These are phyloP conservation scores for Bradypodion ventrale DNA, from an alignment of 2,797 vertebrate genomes.

Conservation along the genomic window DNA sequence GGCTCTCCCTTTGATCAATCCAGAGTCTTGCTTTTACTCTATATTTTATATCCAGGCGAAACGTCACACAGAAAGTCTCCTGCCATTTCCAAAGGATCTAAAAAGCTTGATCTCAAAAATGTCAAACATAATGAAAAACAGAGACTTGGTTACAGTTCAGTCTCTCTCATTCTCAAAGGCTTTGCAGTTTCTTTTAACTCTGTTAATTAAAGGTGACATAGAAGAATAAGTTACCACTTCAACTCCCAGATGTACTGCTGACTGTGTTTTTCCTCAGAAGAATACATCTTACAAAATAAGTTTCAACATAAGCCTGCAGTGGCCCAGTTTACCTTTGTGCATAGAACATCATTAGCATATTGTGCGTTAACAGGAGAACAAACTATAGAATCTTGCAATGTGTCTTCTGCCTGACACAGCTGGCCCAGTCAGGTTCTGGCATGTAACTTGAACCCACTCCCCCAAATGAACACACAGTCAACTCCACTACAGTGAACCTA, in stretches of 20 bases:
- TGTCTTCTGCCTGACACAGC: not conserved
- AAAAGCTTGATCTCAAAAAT: slow-evolving; percentile 42
- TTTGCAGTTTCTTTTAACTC: slow-evolving; percentile 52
- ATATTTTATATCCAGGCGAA: slow-evolving; percentile 30
- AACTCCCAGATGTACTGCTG: slow-evolving; percentile 20
- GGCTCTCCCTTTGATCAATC: not conserved
- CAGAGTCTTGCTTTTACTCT: slow-evolving; percentile 6
- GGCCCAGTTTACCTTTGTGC: slow-evolving; percentile 17
- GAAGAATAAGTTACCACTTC: slow-evolving; percentile 43
- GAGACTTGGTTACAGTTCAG: slow-evolving; percentile 36
- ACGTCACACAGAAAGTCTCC: not conserved
- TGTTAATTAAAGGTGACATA: slow-evolving; percentile 57
- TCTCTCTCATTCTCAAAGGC: slow-evolving; percentile 46
- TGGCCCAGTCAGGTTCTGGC: not conserved
- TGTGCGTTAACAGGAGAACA: not conserved
- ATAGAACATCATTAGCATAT: slow-evolving; percentile 15
- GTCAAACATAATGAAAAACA: slow-evolving; percentile 32
- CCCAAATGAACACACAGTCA: not conserved
- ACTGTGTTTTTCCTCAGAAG: slow-evolving; percentile 29
- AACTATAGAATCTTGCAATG: not conserved
- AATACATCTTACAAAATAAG: slow-evolving; percentile 27
- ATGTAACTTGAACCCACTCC: too few species aligned
- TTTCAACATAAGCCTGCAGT: slow-evolving; percentile 26
- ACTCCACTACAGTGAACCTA: too few species aligned
- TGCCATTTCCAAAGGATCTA: slow-evolving; percentile 33